Evolutionary conservation across 2,888 invertebrate genomes (phyloP), one percentile per base, ranked within the genome.

Genomic region (Sphaeridia pumilis): DNA sequence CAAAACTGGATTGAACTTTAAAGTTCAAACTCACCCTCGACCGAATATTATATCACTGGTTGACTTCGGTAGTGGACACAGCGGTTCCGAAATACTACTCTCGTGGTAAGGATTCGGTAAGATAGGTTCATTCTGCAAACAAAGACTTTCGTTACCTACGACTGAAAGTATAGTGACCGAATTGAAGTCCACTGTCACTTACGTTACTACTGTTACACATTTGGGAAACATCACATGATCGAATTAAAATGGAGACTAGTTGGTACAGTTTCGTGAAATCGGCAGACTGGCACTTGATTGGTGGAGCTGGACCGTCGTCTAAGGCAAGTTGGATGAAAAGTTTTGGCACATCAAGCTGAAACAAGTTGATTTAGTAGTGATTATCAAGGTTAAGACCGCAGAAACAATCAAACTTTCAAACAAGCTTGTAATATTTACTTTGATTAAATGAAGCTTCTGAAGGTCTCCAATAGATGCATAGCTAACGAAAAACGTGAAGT

Each of bases 261-360:
- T 92, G 89, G 73, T 93, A 93, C 58, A 95, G 76, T 74, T 93
- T 93, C 45, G 87, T 86, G 42, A 94, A 77, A 71, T 95, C 95
- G 1, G 90, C 87, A 72, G 88, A 93, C 71, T 93, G 94, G 72
- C 92, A 93, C 73, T 94, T 94, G 64, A 93, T 92, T 44, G 89
- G 82, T 22, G 90, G 87, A 4, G 90, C 85, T 1, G 89, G 85
- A 0, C 89, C 87, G 68, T 94, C 94, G 67, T 94, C 93, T 69
- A 92, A 78, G 31, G 92, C 90, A 36, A 94, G 84, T 65, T 84
- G 77, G 78, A 94, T 86, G 68, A 94, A 88, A 57, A 85, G 82
- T 54, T 87, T 84, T 46, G 93, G 84, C 51, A 95, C 87, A 73
- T 88, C 87, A 67, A 94, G 75, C 82, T 87, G 71, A 7, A 75